Percentiles rank a stretch among this genome's conserved stretches.
Evolutionary conservation across 2,797 vertebrate species (phyloP).

Genomic region (Fundulus diaphanus): DNA sequence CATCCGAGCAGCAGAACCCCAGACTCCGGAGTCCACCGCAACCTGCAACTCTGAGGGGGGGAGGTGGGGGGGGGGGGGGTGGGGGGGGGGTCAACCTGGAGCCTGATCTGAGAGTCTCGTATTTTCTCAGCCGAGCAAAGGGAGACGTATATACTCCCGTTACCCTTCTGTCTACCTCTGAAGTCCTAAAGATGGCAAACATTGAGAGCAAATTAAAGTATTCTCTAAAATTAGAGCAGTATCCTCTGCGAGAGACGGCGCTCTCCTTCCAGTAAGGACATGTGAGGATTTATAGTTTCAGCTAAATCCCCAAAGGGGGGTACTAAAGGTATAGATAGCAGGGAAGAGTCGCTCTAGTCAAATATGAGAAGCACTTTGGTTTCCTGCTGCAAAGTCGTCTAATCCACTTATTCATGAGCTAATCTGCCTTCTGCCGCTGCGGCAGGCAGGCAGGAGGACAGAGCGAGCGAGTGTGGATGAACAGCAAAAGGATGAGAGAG

Average conservation of each 20-base stretch:
- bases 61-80: too few species aligned
- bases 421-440: slow-evolving; percentile 83
- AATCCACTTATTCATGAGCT: slow-evolving; percentile 88
- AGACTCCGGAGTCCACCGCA: slow-evolving; percentile 60
- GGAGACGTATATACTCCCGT: background rate
- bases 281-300: slow-evolving; percentile 82
- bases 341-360: slow-evolving; percentile 79
- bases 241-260: slow-evolving; percentile 55
- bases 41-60: slow-evolving; percentile 64
- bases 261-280: slow-evolving; percentile 61
- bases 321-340: slow-evolving; percentile 85
- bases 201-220: slow-evolving; percentile 66
- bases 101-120: slow-evolving; percentile 1
- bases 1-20: slow-evolving; percentile 71
- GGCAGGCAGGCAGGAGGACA: slow-evolving; percentile 73
- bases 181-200: slow-evolving; percentile 60
- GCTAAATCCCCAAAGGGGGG: slow-evolving; percentile 77
- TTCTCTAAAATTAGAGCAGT: slow-evolving; percentile 57
- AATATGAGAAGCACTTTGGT: slow-evolving; percentile 85
- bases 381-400: slow-evolving; percentile 86
- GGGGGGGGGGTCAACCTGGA: slow-evolving; percentile 16
- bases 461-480: slow-evolving; percentile 67
- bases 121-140: background rate
- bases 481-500: slow-evolving; percentile 57
- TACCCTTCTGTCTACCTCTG: slow-evolving; percentile 24